Evolutionary conservation across 2,113 vertebrate genomes (phyloP), one percentile per base, ranked within the genome.

Genomic region (Fregata magnificens): DNA sequence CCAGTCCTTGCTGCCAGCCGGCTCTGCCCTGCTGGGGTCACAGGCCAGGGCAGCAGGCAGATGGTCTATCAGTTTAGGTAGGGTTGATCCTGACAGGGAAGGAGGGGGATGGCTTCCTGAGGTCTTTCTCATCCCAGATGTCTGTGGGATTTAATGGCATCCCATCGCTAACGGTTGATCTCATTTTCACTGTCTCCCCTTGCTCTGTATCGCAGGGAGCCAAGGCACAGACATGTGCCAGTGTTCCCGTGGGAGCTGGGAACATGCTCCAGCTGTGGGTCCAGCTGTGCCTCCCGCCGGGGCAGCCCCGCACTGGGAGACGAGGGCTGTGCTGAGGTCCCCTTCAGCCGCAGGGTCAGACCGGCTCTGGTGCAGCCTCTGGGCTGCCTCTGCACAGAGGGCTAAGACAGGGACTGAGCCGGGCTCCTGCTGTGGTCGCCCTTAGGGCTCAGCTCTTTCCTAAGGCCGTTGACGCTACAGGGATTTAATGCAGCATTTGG

Each of bases 401-500:
- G 29, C 10, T 49, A 19, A 31, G 70, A 11, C 7, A 4, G 63
- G 52, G 25, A 18, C 34, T 22, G 49, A 29, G 44, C 49, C 2
- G 0, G n/a, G 32, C 32, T 80, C 50, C 71, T 0, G 2, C 44
- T 52, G 29, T 24, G 58, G 11, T 8, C 0, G 0, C 16, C 22
- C 31, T 62, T 13, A 50, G 50, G 45, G 28, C 42, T 82, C 70
- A 70, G 55, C 7, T 20, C 20, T 84, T n/a, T 74, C 69, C 69
- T 58, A 29, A 74, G 55, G 20, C 24, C 17, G 76, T 61, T 52
- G 90, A 34, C 2, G 5, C 32, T 29, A 28, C 34, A 58, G 70
- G 12, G 34, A 26, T 44, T 56, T 65, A 20, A 36, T 4, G 31
- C 28, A 45, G 42, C 1, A 0, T 71, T 53, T 76, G 32, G 62